Conservation (phyloP, 2,113 vertebrate species). For the Cyanoderma ruficeps region DNA sequence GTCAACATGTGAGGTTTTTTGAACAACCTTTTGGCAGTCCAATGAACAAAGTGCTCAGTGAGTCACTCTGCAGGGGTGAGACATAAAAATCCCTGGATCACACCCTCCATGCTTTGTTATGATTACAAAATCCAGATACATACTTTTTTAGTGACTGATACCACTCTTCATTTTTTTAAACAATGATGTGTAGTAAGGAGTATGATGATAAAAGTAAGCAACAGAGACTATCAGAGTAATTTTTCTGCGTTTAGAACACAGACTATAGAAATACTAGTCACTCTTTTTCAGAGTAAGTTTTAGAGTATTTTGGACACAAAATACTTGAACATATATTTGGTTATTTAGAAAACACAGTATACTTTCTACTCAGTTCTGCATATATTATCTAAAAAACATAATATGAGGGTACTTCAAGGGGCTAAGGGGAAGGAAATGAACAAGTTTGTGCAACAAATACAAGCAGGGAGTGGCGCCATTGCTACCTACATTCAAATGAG, state of each 20-base stretch:
- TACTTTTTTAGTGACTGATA: constrained; percentile 13
- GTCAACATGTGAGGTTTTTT: background rate
- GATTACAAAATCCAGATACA: constrained; percentile 37
- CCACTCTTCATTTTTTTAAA: background rate
- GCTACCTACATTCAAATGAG: background rate
- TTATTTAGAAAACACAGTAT: background rate
- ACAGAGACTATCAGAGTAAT: background rate
- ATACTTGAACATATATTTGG: background rate
- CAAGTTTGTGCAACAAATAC: background rate
- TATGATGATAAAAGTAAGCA: background rate
- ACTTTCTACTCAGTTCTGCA: background rate
- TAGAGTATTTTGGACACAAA: background rate
- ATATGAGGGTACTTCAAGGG: background rate
- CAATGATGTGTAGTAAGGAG: background rate
- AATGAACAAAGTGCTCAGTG: background rate
- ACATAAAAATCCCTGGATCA: background rate
- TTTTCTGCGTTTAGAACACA: background rate
- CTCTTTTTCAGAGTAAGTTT: background rate
- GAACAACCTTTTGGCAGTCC: constrained; percentile 11
- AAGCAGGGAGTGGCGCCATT: background rate
- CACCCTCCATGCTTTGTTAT: background rate
- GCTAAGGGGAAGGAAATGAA: background rate
- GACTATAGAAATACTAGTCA: background rate
- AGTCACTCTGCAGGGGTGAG: background rate
- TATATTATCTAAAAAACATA: background rate